These are phyloP conservation scores for Phortica magna DNA, from an alignment of 2,888 invertebrate species.

Conservation along the genomic window DNA sequence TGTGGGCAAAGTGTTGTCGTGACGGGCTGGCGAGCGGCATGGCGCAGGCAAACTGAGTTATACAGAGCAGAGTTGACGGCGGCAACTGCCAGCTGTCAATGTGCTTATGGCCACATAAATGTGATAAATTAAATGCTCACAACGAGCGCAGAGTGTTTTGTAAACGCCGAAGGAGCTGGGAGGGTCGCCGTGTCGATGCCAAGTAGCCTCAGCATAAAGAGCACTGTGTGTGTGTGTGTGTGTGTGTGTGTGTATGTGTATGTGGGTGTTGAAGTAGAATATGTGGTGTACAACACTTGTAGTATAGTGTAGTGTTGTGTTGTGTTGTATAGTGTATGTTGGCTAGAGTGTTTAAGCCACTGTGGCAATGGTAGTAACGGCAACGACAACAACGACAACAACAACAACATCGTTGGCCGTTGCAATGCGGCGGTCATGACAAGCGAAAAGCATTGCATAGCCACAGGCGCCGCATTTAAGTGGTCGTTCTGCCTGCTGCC, in stretches of 20 bases:
- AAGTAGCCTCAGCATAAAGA: conserved; percentile 56
- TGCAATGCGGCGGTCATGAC: conserved; percentile 1
- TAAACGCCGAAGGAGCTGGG: conserved; percentile 23
- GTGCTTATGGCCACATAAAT: conserved; percentile 29
- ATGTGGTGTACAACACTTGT: too few species aligned
- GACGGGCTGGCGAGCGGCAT: conserved; percentile 33
- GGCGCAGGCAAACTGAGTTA: conserved; percentile 42
- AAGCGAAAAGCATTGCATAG: conserved; percentile 3
- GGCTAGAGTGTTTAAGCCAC: not conserved
- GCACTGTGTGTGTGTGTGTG: conserved; percentile 11
- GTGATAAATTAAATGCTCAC: conserved; percentile 50
- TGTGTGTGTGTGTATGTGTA: conserved; percentile 51
- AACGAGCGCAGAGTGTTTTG: conserved; percentile 39
- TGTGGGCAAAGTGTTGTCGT: too few species aligned
- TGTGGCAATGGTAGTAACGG: not conserved
- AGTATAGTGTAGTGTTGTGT: conserved; percentile 15
- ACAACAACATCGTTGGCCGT: not conserved
- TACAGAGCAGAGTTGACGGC: conserved; percentile 39
- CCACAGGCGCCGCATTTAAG: conserved; percentile 8
- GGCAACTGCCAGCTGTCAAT: not conserved
- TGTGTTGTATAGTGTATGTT: conserved; percentile 12
- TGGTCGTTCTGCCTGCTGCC: not conserved
- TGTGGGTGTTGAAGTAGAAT: conserved; percentile 44
- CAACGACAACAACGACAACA: too few species aligned
- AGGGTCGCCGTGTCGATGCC: not conserved